Evolutionary conservation across 92 coral and sea anemone species (phyloP).

Genomic region (Montipora capitata): DNA sequence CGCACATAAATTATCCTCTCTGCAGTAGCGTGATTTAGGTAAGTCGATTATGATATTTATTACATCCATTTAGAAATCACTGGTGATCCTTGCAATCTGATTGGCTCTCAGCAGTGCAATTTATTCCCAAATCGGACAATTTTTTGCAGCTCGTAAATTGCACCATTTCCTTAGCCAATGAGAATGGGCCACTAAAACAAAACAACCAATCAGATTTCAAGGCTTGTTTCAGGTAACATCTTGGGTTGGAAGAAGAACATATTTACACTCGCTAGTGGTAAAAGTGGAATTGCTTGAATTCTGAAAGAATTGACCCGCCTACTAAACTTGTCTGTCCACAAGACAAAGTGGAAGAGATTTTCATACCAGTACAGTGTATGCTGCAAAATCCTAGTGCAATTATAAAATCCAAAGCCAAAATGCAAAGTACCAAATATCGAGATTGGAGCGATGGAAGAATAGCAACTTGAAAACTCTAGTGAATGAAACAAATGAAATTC

Average conservation of each 20-base stretch:
- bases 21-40: no score
- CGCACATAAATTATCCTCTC: no score
- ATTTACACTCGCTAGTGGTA: constrained; percentile 7
- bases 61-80: no score
- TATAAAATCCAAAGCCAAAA: constrained; percentile 3
- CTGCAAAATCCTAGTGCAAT: constrained; percentile 1
- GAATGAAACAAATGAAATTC: constrained; percentile 14
- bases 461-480: constrained; percentile 9
- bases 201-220: no score
- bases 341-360: constrained; percentile 8
- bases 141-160: no score
- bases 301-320: constrained; percentile 1
- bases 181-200: no score
- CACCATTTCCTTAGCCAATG: no score
- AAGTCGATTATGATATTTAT: no score
- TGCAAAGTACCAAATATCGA: constrained; percentile 15
- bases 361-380: constrained; percentile 10
- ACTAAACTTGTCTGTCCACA: constrained; percentile 8
- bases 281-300: constrained; percentile 6
- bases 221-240: neutral
- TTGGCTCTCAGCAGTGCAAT: no score
- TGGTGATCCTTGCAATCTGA: no score
- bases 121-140: no score
- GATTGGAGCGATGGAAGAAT: constrained; percentile 24
- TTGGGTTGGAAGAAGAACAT: constrained; percentile 12